Base-by-base conservation (phyloP, 1,140 invertebrate genomes). In the Eubasilissa regina region DNA sequence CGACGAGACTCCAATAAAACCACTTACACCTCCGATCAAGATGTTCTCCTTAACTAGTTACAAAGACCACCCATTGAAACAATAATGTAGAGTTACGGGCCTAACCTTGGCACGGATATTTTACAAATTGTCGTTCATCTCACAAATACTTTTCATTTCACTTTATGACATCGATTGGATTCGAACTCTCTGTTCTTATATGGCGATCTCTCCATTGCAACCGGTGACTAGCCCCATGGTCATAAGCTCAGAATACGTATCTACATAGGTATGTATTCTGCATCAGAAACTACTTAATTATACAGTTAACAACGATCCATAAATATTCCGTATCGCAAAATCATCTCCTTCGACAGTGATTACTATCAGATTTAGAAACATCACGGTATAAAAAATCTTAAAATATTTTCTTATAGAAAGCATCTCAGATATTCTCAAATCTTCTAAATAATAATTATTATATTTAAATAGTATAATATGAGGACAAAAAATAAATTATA, bases 11-110 rank as follows among this genome's bases (percentile, higher is more conserved):
- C 25, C 25, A 35, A 35, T 35, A 35, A 35, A 35, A 35, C 1
- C 25, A 35, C 25, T 35, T 35, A 35, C 25, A 35, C 25, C 25
- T 56, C 15, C 53, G 15, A 64, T 64, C 62, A 43, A 64, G 62
- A 64, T 64, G 62, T 64, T 64, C 44, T 64, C 62, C 35, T 25
- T 64, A 64, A 64, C 62, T 3, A 64, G 62, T 44, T 44, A 44
- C 43, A 35, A 44, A 64, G 62, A 64, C 62, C 62, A 64, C 62
- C 62, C 62, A 64, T 64, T 64, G 62, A 25, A 35, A 35, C 35
- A 44, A 44, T 25, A 12, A 15, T 64, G 62, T 25, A 64, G 35
- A 64, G 3, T 10, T 43, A 13, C 21, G 62, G 7, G 17, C 7
- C 25, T 56, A n/a, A 64, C 62, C 62, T 44, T 64, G 62, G 35